Base-by-base conservation (phyloP, 2,113 vertebrate genomes). In the Quiscalus mexicanus region DNA sequence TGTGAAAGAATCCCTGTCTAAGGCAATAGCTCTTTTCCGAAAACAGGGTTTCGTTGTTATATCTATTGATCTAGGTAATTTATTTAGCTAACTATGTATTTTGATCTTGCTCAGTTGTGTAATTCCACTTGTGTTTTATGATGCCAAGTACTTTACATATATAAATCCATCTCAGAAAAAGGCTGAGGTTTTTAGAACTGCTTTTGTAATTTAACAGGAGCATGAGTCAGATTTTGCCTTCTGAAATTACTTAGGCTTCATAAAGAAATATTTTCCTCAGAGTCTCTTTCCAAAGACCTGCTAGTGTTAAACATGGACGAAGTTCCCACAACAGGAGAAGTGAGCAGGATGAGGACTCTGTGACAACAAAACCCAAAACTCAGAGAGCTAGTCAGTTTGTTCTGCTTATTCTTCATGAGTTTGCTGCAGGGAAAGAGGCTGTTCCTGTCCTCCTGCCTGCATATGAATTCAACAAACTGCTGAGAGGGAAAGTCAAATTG, bases 301-400 rank as follows among this genome's bases (percentile, higher is more conserved):
- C 31, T 42, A 22, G 7, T 35, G 12, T 56, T 22, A 89, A 91
- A 67, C 0, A 0, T 60, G 30, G 47, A 35, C 0, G 0, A 63
- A 27, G 9, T 79, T 45, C 22, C 49, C 0, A 0, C 53, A 42
- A 44, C 23, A 82, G 47, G 45, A 76, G 23, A 77, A 68, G 0
- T 55, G 42, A 84, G 27, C 37, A 89, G 27, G 33, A 56, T 0
- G 9, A 28, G 31, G 47, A n/a, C 35, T 14, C 5, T 3, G 1
- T 45, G 73, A 47, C 17, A 74, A 7, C 0, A 2, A 81, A 84
- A 60, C 3, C 8, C 24, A 31, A 50, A 80, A 41, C 25, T 41
- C 44, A 56, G 28, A 31, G 5, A 33, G 20, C 22, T 83, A 28
- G 58, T 91, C 20, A 25, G 39, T 64, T 82, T 82, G 16, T 91